phyloP scores from a whole-genome alignment of 2,888 invertebrate species.

The Drosophila pegasa region DNA sequence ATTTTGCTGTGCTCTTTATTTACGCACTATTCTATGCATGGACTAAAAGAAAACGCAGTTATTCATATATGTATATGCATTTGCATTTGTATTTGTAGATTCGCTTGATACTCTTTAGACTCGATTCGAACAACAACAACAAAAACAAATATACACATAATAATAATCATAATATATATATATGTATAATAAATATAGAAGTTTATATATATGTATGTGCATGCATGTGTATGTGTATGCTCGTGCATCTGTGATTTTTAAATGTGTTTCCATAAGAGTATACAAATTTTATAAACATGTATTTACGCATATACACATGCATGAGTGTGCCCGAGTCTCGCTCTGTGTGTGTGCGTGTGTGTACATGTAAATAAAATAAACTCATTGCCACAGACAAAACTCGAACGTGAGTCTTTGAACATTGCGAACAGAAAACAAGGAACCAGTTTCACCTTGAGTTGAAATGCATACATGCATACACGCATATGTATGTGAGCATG shows the following conservation, averaged over 20 bases:
- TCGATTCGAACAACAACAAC: neutral
- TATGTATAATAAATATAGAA: conserved; percentile 2
- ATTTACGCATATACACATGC: conserved; percentile 7
- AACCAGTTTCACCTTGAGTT: conserved; percentile 79
- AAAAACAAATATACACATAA: neutral
- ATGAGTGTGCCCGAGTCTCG: neutral
- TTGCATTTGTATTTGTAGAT: neutral
- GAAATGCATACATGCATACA: conserved; percentile 34
- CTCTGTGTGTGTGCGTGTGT: no score
- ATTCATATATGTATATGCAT: neutral
- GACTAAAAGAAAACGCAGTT: no score
- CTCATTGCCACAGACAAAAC: conserved; percentile 73
- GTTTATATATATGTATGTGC: neutral
- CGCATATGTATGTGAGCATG: no score
- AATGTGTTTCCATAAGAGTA: conserved; percentile 26
- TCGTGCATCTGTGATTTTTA: conserved; percentile 28
- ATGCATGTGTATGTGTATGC: neutral
- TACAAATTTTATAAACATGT: conserved; percentile 14
- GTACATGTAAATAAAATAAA: conserved; percentile 49
- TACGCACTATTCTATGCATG: conserved; percentile 2
- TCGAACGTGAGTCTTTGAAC: conserved; percentile 78
- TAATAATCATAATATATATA: conserved; percentile 9
- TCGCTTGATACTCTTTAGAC: neutral
- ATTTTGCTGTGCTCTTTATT: conserved; percentile 28
- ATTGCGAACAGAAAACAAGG: conserved; percentile 77